Percentiles rank a stretch among this genome's conserved stretches.
phyloP scores from a whole-genome alignment of 2,888 invertebrate genomes.

The Eupeodes latifasciatus region DNA sequence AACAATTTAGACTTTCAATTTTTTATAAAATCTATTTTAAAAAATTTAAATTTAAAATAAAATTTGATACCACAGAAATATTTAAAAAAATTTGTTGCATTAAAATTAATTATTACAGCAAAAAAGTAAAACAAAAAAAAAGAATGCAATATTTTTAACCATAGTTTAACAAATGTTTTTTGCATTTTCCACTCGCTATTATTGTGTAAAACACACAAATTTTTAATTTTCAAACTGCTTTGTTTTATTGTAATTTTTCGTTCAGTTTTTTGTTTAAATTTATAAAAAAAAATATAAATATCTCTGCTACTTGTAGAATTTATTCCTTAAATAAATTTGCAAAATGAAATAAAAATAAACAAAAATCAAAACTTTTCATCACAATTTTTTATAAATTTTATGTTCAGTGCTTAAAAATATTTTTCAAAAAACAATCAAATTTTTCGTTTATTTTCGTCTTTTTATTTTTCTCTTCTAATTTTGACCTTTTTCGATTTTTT shows the following conservation, averaged over 20 bases:
- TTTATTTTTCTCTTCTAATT: neutral
- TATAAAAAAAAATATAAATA: slow-evolving; percentile 7
- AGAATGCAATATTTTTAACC: slow-evolving; percentile 50
- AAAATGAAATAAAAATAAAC: neutral
- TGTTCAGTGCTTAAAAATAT: slow-evolving; percentile 51
- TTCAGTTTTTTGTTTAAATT: slow-evolving; percentile 25
- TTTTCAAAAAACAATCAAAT: slow-evolving; percentile 5
- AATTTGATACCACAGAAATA: slow-evolving; percentile 46
- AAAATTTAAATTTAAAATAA: neutral
- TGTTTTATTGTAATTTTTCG: slow-evolving; percentile 8
- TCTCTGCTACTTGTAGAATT: slow-evolving; percentile 48
- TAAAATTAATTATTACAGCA: slow-evolving; percentile 27
- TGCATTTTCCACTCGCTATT: slow-evolving; percentile 78
- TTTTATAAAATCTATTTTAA: no score
- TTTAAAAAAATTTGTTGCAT: slow-evolving; percentile 54
- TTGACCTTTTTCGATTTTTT: slow-evolving; percentile 6
- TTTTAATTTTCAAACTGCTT: slow-evolving; percentile 35
- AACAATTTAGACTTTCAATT: no score
- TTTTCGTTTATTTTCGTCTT: neutral
- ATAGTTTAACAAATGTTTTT: slow-evolving; percentile 67
- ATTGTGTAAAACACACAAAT: slow-evolving; percentile 74
- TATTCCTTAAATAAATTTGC: neutral
- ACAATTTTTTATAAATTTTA: slow-evolving; percentile 32
- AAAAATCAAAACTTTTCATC: slow-evolving; percentile 53
- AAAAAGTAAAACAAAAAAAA: neutral